Evolutionary conservation across 2,888 invertebrate species (phyloP).

Genomic region (Elmis aenea): DNA sequence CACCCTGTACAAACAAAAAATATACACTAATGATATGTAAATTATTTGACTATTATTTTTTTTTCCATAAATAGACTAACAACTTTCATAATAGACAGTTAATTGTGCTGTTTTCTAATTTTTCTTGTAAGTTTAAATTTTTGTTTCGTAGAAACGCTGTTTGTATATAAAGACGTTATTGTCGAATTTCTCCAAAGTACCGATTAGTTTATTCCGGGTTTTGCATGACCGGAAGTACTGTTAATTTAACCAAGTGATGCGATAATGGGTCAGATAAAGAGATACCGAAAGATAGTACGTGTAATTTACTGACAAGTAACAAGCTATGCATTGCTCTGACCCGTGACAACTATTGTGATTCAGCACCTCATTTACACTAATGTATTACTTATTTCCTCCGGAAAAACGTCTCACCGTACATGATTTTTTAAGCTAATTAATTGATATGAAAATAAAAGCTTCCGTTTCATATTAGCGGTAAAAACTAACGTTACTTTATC

Average conservation of each 20-base stretch:
- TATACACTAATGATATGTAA: no score
- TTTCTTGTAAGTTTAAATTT: no score
- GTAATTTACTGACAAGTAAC: neutral
- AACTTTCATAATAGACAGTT: no score
- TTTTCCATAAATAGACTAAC: no score
- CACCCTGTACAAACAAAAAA: no score
- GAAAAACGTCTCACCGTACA: slow-evolving; percentile 14
- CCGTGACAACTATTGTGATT: slow-evolving; percentile 6
- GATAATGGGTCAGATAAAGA: slow-evolving; percentile 11
- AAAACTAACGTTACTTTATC: no score
- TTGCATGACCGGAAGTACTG: slow-evolving; percentile 14
- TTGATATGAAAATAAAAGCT: slow-evolving; percentile 11
- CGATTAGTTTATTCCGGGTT: slow-evolving; percentile 7
- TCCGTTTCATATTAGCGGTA: no score
- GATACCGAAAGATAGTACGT: neutral
- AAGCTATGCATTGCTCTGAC: slow-evolving; percentile 4
- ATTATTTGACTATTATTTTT: no score
- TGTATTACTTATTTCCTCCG: slow-evolving; percentile 19
- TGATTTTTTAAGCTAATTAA: slow-evolving; percentile 9
- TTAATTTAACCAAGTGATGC: slow-evolving; percentile 12
- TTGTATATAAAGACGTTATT: no score
- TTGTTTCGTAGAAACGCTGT: no score
- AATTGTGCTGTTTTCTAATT: no score
- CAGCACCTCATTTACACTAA: slow-evolving; percentile 17
- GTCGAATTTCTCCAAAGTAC: slow-evolving; percentile 8